Evolutionary conservation across 2,888 invertebrate species (phyloP).

Genomic region (Plebejus argus): DNA sequence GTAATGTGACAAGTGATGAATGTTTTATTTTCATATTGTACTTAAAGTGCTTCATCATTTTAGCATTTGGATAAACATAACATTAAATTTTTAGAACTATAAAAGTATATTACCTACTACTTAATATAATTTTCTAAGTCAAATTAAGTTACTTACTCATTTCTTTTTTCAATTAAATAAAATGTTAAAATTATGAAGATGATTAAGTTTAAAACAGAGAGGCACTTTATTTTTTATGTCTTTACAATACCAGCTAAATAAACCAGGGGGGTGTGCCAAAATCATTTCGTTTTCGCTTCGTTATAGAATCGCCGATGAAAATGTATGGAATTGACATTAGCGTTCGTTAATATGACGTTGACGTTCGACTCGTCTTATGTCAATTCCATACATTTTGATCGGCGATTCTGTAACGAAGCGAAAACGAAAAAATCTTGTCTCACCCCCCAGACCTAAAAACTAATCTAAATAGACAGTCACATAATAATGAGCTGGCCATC

Average conservation of each 20-base stretch:
- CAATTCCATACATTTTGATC: too few relatives aligned
- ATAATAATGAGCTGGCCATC: not conserved
- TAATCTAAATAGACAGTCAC: not conserved
- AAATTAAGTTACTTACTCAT: not conserved
- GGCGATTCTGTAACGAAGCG: too few relatives aligned
- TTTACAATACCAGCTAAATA: not conserved
- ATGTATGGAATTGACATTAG: too few relatives aligned
- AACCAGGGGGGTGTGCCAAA: too few relatives aligned
- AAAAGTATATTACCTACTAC: not conserved
- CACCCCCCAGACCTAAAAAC: constrained; percentile 3
- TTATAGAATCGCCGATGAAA: too few relatives aligned
- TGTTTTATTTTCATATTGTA: not conserved
- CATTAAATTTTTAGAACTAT: not conserved
- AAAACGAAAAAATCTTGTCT: too few relatives aligned
- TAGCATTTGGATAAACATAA: not conserved
- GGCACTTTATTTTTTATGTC: not conserved
- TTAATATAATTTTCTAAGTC: not conserved
- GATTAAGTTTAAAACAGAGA: not conserved
- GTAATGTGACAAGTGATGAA: not conserved
- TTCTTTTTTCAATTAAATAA: not conserved
- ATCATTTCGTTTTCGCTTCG: too few relatives aligned
- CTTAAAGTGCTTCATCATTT: not conserved
- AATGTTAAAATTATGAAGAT: not conserved
- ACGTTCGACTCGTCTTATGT: too few relatives aligned
- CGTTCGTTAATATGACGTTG: too few relatives aligned